phyloP scores from a whole-genome alignment of 2,113 vertebrate species.

The Spheniscus mendiculus region DNA sequence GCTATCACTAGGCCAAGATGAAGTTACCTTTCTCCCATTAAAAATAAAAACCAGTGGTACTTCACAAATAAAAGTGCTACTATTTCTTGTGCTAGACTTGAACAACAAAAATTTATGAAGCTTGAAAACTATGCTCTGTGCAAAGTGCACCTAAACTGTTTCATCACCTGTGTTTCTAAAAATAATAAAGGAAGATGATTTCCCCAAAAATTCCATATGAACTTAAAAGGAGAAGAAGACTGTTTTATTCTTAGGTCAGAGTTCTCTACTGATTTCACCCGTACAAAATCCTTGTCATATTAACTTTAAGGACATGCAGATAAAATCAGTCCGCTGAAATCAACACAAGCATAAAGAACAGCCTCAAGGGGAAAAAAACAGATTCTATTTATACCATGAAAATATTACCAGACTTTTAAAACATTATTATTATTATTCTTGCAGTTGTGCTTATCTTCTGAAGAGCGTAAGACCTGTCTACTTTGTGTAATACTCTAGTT shows the following conservation, averaged over 20 bases:
- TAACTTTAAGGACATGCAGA: neutral
- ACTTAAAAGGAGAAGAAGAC: neutral
- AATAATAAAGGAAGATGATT: neutral
- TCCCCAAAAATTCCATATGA: neutral
- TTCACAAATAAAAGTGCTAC: neutral
- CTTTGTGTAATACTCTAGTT: neutral
- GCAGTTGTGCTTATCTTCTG: neutral
- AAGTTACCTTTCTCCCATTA: neutral
- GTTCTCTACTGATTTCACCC: neutral
- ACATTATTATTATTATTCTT: neutral
- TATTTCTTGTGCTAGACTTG: neutral
- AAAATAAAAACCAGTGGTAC: neutral
- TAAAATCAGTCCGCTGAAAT: neutral
- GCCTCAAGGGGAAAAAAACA: neutral
- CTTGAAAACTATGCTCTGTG: neutral
- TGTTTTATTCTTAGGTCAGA: neutral
- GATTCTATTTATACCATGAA: neutral
- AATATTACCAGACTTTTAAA: neutral
- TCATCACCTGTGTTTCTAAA: neutral
- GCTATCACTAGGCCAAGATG: neutral
- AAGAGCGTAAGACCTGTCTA: neutral
- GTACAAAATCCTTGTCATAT: neutral
- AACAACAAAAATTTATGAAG: conserved; percentile 12
- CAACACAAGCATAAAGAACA: neutral
- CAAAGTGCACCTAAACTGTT: neutral